Evolutionary conservation across 2,888 invertebrate species (phyloP), one percentile per base, ranked within the genome.

Genomic region (Pristionchus japonicus): DNA sequence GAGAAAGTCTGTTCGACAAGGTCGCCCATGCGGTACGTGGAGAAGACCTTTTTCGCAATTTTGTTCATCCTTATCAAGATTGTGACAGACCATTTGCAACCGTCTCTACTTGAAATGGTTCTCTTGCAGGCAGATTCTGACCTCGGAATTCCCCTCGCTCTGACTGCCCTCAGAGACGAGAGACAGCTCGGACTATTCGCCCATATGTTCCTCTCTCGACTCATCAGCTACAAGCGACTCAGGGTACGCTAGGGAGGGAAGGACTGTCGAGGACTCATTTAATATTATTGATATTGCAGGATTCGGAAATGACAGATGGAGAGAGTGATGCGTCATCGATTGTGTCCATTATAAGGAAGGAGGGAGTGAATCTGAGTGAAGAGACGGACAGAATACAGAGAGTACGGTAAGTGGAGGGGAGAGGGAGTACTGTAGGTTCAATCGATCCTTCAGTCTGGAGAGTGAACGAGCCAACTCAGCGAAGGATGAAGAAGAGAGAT

Each of bases 201-300:
- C 40, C 87, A 87, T 37, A 87, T 87, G 77, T 87, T 87, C 80
- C 61, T 87, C 61, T 20, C 80, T 20, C 49, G 87, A 87, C 77
- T 87, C 77, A 61, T 80, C 77, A 43, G 67, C 23, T 80, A 23
- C 57, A 47, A 49, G 23, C n/a, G 86, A 86, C 49, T 86, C 31
- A 70, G 67, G 86, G 86, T 86, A 40, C 23, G 85, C 27, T 40
- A 64, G n/a, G n/a, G 3, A 77, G 43, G 23, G 57, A 57, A n/a
- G 13, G 31, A 34, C 17, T 17, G 17, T 70, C 15, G 70, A 52
- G 13, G 7, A 52, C n/a, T 31, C n/a, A 15, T 49, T 34, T 43
- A 37, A 6, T 20, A 40, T 6, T 40, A 74, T 40, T 77, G 52
- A 52, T 77, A 1, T 1, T 40, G n/a, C 34, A 83, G 82, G 82